A percentile compares a stretch with the other conserved stretches of the same genome.
phyloP scores from a whole-genome alignment of 2,113 vertebrate species.

The Bos javanicus region DNA sequence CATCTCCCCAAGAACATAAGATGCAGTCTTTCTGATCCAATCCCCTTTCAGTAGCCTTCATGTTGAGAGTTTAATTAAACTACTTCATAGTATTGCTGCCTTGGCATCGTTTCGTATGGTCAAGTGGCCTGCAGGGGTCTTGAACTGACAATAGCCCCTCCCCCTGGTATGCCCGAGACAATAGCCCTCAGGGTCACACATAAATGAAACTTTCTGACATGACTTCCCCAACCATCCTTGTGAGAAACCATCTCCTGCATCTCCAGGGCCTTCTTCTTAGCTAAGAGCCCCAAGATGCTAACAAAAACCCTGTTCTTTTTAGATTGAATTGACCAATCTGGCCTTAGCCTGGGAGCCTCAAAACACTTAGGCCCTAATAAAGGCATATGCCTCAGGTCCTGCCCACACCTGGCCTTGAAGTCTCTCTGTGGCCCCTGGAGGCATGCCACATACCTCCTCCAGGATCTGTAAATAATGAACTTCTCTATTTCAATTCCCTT shows the following conservation, averaged over 20 bases:
- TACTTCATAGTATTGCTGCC: neutral
- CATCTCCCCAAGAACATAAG: neutral
- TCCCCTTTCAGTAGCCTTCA: neutral
- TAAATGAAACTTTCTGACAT: neutral
- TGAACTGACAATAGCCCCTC: neutral
- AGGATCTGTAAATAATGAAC: neutral
- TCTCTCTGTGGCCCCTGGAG: neutral
- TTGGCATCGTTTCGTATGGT: neutral
- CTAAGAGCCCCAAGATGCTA: neutral
- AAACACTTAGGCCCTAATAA: neutral
- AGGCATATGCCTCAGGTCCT: neutral
- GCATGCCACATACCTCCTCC: neutral
- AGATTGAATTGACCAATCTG: neutral
- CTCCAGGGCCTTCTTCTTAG: neutral
- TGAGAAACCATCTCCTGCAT: neutral
- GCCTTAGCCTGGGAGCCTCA: neutral
- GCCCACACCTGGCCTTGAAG: neutral
- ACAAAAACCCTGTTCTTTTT: neutral
- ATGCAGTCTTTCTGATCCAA: neutral
- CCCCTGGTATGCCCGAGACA: neutral
- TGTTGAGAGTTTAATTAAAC: neutral
- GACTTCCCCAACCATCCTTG: neutral
- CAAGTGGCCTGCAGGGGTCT: neutral
- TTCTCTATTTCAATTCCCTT: conserved; percentile 35
- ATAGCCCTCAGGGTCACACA: neutral